Conservation (phyloP, 2,888 invertebrate genomes). For the Amiota communis region DNA sequence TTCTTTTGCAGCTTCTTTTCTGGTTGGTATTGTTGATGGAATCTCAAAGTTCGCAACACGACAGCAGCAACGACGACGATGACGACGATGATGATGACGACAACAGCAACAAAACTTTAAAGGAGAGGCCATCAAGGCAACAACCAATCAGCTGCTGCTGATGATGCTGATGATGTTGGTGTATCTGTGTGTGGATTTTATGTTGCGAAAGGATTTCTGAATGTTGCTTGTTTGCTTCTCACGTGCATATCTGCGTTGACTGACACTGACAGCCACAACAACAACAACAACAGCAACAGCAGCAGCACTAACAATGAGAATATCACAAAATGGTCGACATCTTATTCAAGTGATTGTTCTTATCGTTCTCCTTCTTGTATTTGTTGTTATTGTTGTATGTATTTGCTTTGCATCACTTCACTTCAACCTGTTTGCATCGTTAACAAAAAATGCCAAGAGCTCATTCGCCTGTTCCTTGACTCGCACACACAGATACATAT, state of each 20-base stretch:
- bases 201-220: constrained; percentile 59
- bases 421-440: constrained; percentile 37
- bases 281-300: not conserved
- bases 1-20: constrained; percentile 38
- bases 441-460: not conserved
- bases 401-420: constrained; percentile 19
- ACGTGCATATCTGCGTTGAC: constrained; percentile 18
- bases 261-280: constrained; percentile 10
- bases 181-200: constrained; percentile 34
- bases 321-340: constrained; percentile 61
- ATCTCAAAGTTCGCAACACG: constrained; percentile 50
- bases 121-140: constrained; percentile 50
- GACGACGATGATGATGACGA: constrained; percentile 30
- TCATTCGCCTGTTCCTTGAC: no score
- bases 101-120: constrained; percentile 31
- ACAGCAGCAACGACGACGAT: constrained; percentile 37
- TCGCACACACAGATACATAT: constrained; percentile 5
- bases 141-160: constrained; percentile 65
- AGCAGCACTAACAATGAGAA: not conserved
- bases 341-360: constrained; percentile 53
- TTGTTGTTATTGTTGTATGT: constrained; percentile 37
- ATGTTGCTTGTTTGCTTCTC: constrained; percentile 11
- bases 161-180: constrained; percentile 31
- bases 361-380: constrained; percentile 54
- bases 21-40: constrained; percentile 60